Percentiles rank a stretch among this genome's conserved stretches.
Conservation (phyloP, 1,140 invertebrate species). For the Yoshiicerus persimilis region DNA sequence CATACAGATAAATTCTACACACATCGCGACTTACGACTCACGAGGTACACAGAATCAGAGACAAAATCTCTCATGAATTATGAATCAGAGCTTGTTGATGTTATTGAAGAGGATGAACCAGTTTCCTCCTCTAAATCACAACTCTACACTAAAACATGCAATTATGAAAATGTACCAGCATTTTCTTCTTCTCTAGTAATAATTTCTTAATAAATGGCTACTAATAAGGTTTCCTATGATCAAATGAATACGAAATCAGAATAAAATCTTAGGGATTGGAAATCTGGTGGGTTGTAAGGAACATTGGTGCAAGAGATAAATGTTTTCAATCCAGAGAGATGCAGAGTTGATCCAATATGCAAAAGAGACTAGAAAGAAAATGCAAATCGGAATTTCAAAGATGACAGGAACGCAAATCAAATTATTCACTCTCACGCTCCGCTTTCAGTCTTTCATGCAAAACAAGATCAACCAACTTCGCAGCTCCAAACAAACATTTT, state of each 20-base stretch:
- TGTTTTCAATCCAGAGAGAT: not conserved
- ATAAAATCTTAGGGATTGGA: not conserved
- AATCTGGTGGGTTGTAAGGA: not conserved
- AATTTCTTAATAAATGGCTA: too few relatives aligned
- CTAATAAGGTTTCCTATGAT: too few relatives aligned
- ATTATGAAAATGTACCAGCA: too few relatives aligned
- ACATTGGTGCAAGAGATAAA: too few relatives aligned
- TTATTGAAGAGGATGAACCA: not conserved
- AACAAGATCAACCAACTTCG: not conserved
- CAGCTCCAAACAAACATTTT: not conserved
- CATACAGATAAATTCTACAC: not conserved
- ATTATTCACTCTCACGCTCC: not conserved
- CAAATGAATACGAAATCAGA: not conserved
- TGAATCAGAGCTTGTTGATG: slow-evolving; percentile 17
- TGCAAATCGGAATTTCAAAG: not conserved
- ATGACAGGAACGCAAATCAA: not conserved
- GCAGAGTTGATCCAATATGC: not conserved
- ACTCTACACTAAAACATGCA: not conserved
- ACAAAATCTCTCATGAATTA: slow-evolving; percentile 21
- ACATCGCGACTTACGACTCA: not conserved
- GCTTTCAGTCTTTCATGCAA: not conserved
- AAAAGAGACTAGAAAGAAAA: not conserved
- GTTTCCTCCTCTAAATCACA: not conserved
- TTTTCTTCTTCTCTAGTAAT: too few relatives aligned
- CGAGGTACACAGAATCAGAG: not conserved